These are phyloP conservation scores for Drosophila sturtevanti DNA, from an alignment of 1,140 invertebrate genomes.

Conservation along the genomic window DNA sequence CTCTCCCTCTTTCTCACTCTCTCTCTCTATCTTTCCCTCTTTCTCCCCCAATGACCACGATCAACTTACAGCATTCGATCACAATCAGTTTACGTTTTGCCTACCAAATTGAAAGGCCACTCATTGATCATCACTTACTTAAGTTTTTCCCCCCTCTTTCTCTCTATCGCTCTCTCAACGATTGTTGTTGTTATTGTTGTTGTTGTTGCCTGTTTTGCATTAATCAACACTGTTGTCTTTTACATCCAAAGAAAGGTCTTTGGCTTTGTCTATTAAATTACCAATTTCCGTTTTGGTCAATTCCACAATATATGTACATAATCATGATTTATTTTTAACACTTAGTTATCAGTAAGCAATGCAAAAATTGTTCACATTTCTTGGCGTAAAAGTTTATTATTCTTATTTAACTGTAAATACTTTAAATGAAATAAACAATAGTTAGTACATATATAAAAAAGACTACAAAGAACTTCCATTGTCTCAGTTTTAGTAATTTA, in stretches of 20 bases:
- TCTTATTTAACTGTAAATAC: too few relatives aligned
- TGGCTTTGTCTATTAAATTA: constrained; percentile 56
- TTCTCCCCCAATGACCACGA: background rate
- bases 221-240: constrained; percentile 53
- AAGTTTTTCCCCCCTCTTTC: background rate
- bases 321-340: constrained; percentile 49
- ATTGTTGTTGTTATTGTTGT: background rate
- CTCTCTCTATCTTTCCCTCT: constrained; percentile 11
- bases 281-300: constrained; percentile 64
- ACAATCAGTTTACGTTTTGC: constrained; percentile 77
- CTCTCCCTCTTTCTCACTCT: too few relatives aligned
- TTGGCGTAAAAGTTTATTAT: too few relatives aligned
- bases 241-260: constrained; percentile 39
- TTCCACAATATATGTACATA: constrained; percentile 27
- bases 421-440: background rate
- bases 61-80: constrained; percentile 54
- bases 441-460: background rate
- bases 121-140: constrained; percentile 59
- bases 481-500: background rate
- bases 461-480: background rate
- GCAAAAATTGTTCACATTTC: background rate
- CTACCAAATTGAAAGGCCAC: constrained; percentile 72
- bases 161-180: constrained; percentile 24
- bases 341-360: background rate
- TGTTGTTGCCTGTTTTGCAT: constrained; percentile 51